These are phyloP conservation scores for Diorhabda sublineata DNA, from an alignment of 1,140 invertebrate genomes.

Conservation along the genomic window DNA sequence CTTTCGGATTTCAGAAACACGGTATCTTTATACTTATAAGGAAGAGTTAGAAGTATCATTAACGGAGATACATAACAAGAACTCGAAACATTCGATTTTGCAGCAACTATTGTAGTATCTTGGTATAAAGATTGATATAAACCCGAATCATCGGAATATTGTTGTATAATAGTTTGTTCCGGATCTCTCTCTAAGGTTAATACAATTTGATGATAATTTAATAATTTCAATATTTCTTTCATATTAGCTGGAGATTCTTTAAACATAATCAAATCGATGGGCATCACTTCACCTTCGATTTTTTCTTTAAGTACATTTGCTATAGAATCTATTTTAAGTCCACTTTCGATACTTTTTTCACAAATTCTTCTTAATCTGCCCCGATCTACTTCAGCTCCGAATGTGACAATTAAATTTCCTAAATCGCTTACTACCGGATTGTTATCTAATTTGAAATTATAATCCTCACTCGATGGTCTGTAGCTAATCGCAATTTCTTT, in stretches of 20 bases:
- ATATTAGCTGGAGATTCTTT: conserved; percentile 27
- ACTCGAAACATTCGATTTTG: conserved; percentile 9
- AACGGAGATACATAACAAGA: conserved; percentile 32
- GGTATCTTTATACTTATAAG: conserved; percentile 29
- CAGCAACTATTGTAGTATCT: conserved; percentile 21
- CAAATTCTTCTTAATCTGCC: conserved; percentile 34
- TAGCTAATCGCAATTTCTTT: conserved; percentile 29
- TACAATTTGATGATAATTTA: conserved; percentile 30
- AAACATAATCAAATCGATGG: conserved; percentile 28
- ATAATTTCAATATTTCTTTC: conserved; percentile 25
- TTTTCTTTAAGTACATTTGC: conserved; percentile 25
- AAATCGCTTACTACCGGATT: conserved; percentile 32
- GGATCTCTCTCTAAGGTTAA: conserved; percentile 36
- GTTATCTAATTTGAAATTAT: conserved; percentile 26
- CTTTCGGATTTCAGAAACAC: conserved; percentile 30
- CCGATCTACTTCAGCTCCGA: conserved; percentile 36
- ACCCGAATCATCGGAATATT: conserved; percentile 33
- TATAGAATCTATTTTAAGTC: conserved; percentile 26
- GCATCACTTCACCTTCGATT: conserved; percentile 33
- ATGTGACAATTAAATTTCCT: conserved; percentile 32
- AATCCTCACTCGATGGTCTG: conserved; percentile 31
- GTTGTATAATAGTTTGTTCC: conserved; percentile 30
- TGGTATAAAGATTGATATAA: conserved; percentile 33
- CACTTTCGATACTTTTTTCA: conserved; percentile 29
- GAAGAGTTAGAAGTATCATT: conserved; percentile 28